A percentile compares a stretch with the other conserved stretches of the same genome.
Conservation (phyloP, 1,140 invertebrate species). For the Neodiprion fabricii region DNA sequence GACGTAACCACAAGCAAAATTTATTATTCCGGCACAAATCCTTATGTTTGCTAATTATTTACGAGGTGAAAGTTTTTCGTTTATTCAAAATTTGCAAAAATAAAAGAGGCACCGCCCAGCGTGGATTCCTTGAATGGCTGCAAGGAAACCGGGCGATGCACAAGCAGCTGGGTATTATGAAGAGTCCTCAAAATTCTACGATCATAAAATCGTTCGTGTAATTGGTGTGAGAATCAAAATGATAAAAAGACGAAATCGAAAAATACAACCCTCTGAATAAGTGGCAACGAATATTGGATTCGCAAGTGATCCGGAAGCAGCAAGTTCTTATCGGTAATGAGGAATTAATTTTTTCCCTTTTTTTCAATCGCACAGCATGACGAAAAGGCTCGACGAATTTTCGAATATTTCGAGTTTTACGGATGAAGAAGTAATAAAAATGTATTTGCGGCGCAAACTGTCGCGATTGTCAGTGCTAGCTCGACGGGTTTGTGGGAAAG, state of each 20-base stretch:
- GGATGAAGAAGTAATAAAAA: not conserved
- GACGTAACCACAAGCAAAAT: not conserved
- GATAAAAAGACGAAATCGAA: not conserved
- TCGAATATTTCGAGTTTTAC: slow-evolving; percentile 35
- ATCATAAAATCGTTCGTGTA: not conserved
- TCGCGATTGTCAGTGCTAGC: not conserved
- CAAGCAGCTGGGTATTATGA: slow-evolving; percentile 46
- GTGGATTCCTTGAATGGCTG: slow-evolving; percentile 61
- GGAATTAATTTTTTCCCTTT: not conserved
- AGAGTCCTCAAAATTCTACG: slow-evolving; percentile 38
- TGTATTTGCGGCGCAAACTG: slow-evolving; percentile 45
- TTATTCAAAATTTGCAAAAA: slow-evolving; percentile 19
- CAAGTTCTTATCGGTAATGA: not conserved
- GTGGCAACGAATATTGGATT: slow-evolving; percentile 1
- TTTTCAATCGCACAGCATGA: not conserved
- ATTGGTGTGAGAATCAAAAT: too few species aligned
- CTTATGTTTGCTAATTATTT: not conserved
- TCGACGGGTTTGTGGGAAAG: not conserved
- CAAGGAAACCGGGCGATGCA: slow-evolving; percentile 51
- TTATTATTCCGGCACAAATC: not conserved
- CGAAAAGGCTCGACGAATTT: slow-evolving; percentile 30
- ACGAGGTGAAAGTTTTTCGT: not conserved
- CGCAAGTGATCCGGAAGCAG: not conserved
- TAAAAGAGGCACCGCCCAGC: slow-evolving; percentile 45
- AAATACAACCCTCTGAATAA: slow-evolving; percentile 12